These are phyloP conservation scores for Idris sp. DNA, from an alignment of 1,140 invertebrate species.

Conservation along the genomic window DNA sequence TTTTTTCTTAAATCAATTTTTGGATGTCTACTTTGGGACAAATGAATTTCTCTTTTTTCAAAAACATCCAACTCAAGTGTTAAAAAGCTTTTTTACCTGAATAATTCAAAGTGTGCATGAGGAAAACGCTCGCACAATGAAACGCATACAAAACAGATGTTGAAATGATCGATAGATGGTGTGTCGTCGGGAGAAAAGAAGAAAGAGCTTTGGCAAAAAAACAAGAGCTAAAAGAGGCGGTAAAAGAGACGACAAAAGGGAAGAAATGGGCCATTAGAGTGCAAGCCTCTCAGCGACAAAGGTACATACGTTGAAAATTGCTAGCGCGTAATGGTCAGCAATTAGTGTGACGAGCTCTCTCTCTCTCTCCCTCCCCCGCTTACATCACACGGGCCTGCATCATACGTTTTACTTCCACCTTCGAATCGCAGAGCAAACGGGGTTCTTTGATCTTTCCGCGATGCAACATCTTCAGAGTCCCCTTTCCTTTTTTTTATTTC, in stretches of 20 bases:
- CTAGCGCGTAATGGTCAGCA: conserved; percentile 64
- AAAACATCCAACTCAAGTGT: background rate
- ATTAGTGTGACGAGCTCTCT: conserved; percentile 66
- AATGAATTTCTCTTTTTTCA: too few species aligned
- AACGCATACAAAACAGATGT: conserved; percentile 33
- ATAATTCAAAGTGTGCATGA: conserved; percentile 17
- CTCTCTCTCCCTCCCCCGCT: conserved; percentile 18
- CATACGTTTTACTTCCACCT: conserved; percentile 57
- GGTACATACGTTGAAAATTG: conserved; percentile 65
- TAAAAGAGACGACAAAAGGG: conserved; percentile 52
- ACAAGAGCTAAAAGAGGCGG: conserved; percentile 44
- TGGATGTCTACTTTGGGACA: too few species aligned
- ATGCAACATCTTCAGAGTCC: conserved; percentile 27
- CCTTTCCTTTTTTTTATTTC: conserved; percentile 16
- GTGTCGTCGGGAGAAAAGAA: conserved; percentile 21
- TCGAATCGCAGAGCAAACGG: conserved; percentile 53
- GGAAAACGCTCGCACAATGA: conserved; percentile 14
- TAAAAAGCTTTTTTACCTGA: background rate
- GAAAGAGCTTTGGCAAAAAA: conserved; percentile 42
- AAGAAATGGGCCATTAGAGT: conserved; percentile 57
- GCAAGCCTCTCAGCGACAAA: conserved; percentile 49
- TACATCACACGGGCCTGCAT: conserved; percentile 23
- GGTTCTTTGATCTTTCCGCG: conserved; percentile 61
- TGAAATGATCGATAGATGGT: conserved; percentile 41
- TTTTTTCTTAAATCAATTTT: too few species aligned